A percentile compares a stretch with the other conserved stretches of the same genome.
Conservation (phyloP, 2,797 vertebrate genomes). For the Atherinosoma microstoma region DNA sequence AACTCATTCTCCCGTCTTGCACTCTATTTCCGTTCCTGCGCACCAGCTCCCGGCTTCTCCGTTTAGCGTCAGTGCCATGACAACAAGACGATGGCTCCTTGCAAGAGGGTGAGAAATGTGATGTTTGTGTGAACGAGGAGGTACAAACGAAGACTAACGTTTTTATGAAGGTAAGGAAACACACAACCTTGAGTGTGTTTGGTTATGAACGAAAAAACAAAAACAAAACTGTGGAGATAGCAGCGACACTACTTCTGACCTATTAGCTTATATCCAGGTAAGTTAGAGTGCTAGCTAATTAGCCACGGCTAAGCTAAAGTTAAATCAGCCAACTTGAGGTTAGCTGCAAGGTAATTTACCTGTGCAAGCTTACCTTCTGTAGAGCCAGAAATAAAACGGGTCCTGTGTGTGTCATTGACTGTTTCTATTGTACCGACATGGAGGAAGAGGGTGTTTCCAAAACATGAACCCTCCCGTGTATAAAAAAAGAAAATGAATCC, state of each 20-base stretch:
- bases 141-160: conserved; percentile 9
- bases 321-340: conserved; percentile 45
- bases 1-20: conserved; percentile 60
- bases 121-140: conserved; percentile 50
- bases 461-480: neutral
- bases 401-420: neutral
- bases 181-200: neutral
- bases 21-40: conserved; percentile 63
- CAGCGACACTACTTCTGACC: neutral
- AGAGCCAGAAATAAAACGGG: neutral
- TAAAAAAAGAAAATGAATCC: neutral
- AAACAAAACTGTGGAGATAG: neutral
- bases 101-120: conserved; percentile 63
- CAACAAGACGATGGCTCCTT: conserved; percentile 80
- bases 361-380: neutral
- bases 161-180: conserved; percentile 41
- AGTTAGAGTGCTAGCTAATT: conserved; percentile 56
- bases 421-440: neutral
- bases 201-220: too few species aligned
- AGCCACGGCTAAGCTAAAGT: conserved; percentile 70
- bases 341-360: conserved; percentile 23
- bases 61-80: conserved; percentile 83
- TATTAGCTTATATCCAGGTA: conserved; percentile 30
- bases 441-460: neutral
- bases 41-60: conserved; percentile 24